A percentile compares a stretch with the other conserved stretches of the same genome.
Conservation (phyloP, 2,888 invertebrate genomes). For the Melinopterus prodromus region DNA sequence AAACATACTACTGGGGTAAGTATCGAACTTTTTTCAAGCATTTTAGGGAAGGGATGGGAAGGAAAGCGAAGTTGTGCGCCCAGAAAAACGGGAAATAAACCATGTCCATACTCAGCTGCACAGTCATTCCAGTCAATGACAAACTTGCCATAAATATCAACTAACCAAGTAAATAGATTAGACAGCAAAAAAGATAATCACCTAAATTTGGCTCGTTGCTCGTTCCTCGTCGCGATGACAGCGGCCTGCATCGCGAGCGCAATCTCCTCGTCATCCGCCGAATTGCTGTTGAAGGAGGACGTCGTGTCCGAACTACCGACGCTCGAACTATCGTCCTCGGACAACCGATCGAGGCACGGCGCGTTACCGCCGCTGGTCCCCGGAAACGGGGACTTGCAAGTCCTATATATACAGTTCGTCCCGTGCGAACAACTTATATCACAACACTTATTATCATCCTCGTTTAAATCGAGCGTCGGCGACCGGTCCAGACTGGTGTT, state of each 20-base stretch:
- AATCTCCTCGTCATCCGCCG: constrained; percentile 87
- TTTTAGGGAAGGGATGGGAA: too few species aligned
- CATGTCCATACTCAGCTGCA: too few species aligned
- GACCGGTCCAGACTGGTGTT: constrained; percentile 75
- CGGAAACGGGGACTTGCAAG: constrained; percentile 42
- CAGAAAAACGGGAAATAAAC: too few species aligned
- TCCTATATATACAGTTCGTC: background rate
- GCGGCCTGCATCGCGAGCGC: constrained; percentile 86
- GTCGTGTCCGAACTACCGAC: constrained; percentile 66
- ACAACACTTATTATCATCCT: constrained; percentile 36
- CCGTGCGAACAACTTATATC: background rate
- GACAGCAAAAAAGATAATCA: constrained; percentile 53
- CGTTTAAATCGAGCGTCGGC: constrained; percentile 65
- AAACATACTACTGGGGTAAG: too few species aligned
- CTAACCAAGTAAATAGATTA: constrained; percentile 11
- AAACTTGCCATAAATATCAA: background rate
- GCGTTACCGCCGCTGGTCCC: constrained; percentile 43
- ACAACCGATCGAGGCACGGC: constrained; percentile 30
- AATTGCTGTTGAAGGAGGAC: constrained; percentile 79
- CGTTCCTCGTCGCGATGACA: constrained; percentile 79
- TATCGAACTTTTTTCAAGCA: too few species aligned
- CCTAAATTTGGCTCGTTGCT: constrained; percentile 83
- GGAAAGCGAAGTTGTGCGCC: too few species aligned
- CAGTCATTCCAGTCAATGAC: background rate
- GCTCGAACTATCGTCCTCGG: constrained; percentile 53